Base-by-base conservation (phyloP, 2,888 invertebrate species). In the Apoda limacodes region DNA sequence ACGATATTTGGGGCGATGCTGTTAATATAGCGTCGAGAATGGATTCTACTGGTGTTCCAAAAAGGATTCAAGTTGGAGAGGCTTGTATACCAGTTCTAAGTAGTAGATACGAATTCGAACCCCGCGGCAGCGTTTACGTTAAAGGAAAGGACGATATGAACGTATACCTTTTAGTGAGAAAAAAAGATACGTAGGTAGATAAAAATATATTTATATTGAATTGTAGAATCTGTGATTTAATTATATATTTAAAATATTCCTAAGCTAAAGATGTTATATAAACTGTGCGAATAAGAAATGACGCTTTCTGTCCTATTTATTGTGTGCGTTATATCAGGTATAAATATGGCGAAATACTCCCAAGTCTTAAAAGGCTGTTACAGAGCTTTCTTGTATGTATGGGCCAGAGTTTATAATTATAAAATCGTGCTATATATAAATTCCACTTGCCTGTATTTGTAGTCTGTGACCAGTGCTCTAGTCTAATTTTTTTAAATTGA, bases 1-100 rank as follows among this genome's bases (percentile, higher is more conserved):
- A 97, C 53, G 98, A 98, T 64, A 98, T 98, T 50, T 98, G 98
- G 98, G 98, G 98, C 0, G 98, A 98, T 64, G 95, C 98, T 0
- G 98, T 98, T 0, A 98, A 98, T 64, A 95, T 98, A 34, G 95
- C 98, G 0, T 94, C 94, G 5, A 83, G 98, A 30, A 98, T 98
- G 98, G 98, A 98, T 66, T 93, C 95, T 0, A 98, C 97, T 0
- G 98, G 98, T 0, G 88, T 96, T 6, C 84, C 89, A 3, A 92
- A 93, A 35, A 82, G 89, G 27, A 92, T 96, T 43, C 94, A 94
- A 60, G 85, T 93, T 3, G 90, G 92, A 9, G 89, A 89, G 51
- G 86, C 88, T 33, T 91, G 91, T 51, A 66, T 92, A 23, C 70
- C 85, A 0, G 83, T 88, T 9, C 80, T 98, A 19, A 82, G 86